Conservation (phyloP, 1,140 invertebrate genomes). For the Mamestra configurata region DNA sequence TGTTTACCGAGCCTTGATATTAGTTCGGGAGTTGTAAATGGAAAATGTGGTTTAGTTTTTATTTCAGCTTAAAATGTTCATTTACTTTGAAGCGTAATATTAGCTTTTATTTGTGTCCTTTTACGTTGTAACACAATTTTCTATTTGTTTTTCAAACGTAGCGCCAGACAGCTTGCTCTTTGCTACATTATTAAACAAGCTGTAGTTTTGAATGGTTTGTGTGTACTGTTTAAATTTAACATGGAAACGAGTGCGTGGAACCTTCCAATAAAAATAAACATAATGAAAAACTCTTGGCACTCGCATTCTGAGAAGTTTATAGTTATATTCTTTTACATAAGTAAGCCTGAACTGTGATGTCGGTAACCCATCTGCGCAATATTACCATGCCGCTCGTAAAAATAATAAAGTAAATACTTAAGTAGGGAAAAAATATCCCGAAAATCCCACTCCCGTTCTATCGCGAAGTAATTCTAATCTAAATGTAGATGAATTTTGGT, state of each 20-base stretch:
- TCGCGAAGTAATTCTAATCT: conserved; percentile 63
- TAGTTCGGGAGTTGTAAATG: conserved; percentile 39
- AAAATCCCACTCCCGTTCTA: conserved; percentile 34
- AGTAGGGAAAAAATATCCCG: conserved; percentile 25
- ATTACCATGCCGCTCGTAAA: conserved; percentile 33
- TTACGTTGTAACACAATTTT: conserved; percentile 4
- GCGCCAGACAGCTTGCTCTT: neutral
- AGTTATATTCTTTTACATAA: conserved; percentile 36
- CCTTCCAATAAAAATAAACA: conserved; percentile 21
- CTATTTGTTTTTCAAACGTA: neutral
- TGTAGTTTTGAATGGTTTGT: conserved; percentile 1
- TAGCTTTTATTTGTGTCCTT: conserved; percentile 36
- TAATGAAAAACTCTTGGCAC: neutral
- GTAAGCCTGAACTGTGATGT: conserved; percentile 36
- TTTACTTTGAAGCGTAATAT: conserved; percentile 41
- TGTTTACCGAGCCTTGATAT: conserved; percentile 48
- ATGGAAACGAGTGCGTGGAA: neutral
- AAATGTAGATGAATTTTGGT: conserved; percentile 70
- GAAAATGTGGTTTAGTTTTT: conserved; percentile 49
- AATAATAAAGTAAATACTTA: conserved; percentile 42
- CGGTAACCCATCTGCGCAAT: conserved; percentile 22
- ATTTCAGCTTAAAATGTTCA: conserved; percentile 44
- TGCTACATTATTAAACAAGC: neutral
- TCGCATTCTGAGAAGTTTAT: neutral
- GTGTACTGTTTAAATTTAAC: neutral